Conservation (phyloP, 2,113 vertebrate species). For the Ammodramus savannarum region DNA sequence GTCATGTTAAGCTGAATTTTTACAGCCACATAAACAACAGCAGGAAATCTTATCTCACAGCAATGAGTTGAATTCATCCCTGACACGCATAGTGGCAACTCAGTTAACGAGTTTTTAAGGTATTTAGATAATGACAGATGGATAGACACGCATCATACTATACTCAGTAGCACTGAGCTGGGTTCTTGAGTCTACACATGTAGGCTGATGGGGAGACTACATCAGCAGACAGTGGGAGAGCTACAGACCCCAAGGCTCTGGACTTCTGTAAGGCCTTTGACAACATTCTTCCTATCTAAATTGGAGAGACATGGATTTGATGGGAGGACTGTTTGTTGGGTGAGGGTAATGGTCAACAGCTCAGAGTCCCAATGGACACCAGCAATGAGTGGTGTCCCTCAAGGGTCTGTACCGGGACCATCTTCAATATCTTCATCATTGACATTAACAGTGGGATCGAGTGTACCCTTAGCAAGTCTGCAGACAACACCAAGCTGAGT, state of each 20-base stretch:
- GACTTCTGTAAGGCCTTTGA: background rate
- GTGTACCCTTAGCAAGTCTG: background rate
- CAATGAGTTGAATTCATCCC: background rate
- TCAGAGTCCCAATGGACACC: background rate
- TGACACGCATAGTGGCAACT: background rate
- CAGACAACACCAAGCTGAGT: background rate
- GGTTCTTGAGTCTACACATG: background rate
- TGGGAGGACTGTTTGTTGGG: background rate
- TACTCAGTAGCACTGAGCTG: background rate
- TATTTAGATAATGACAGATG: background rate
- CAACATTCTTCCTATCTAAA: background rate
- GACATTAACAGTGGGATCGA: rapidly evolving
- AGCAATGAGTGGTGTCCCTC: background rate
- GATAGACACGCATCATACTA: background rate
- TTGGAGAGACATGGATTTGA: background rate
- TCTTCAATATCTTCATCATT: background rate
- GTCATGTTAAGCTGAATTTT: background rate
- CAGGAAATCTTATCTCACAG: background rate
- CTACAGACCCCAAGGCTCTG: background rate
- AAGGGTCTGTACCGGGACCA: background rate
- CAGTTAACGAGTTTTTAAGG: background rate
- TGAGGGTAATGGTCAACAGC: background rate
- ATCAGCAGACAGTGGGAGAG: background rate
- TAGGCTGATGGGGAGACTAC: background rate
- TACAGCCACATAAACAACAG: background rate